Conservation (phyloP, 2,888 invertebrate species). For the Caenorhabditis japonica region DNA sequence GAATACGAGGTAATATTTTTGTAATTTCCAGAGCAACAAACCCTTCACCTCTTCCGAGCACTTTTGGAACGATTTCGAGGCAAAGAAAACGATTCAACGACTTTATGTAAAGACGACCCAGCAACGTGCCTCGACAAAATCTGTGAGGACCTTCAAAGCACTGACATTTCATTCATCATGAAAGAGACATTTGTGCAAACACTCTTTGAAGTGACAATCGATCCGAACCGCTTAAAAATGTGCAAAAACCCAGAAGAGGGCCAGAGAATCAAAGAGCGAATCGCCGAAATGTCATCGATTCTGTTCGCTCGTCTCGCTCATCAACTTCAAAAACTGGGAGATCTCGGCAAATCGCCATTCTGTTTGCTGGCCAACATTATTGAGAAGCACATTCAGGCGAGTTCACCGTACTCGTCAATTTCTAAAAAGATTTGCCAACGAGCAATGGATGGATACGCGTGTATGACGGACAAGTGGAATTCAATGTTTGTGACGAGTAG, state of each 20-base stretch:
- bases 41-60: no score
- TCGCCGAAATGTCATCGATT: conserved; percentile 11
- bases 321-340: conserved; percentile 18
- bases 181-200: conserved; percentile 4
- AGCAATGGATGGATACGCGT: conserved; percentile 5
- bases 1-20: no score
- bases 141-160: no score
- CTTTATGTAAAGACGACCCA: no score
- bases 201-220: background rate
- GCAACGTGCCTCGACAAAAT: no score
- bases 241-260: conserved; percentile 1
- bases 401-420: background rate
- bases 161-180: no score
- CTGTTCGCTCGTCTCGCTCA: conserved; percentile 10
- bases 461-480: conserved; percentile 24
- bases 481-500: conserved; percentile 1
- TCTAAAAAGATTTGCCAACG: conserved; percentile 3
- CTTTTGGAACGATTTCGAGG: no score
- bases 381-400: background rate
- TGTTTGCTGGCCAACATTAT: conserved; percentile 8
- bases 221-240: background rate
- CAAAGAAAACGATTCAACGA: no score
- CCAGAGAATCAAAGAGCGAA: background rate
- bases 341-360: conserved; percentile 11
- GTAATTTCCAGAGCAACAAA: no score